Percentiles rank a stretch among this genome's conserved stretches.
These are phyloP conservation scores for Aradophagus sp. DNA, from an alignment of 1,140 invertebrate species.

Conservation along the genomic window DNA sequence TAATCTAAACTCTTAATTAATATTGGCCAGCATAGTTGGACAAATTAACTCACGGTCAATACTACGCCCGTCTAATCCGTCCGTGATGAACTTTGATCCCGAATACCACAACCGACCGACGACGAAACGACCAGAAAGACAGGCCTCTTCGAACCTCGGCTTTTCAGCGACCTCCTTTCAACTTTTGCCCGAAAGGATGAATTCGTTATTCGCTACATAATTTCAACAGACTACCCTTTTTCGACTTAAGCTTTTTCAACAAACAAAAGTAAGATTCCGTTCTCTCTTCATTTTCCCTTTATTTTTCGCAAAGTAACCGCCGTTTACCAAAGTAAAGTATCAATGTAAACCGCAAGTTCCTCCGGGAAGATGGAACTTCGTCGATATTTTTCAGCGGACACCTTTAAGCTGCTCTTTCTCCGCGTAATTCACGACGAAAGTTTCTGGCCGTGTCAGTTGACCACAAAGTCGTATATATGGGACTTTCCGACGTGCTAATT, in stretches of 20 bases:
- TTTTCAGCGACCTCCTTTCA: too few species aligned
- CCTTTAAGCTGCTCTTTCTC: conserved; percentile 28
- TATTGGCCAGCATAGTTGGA: too few species aligned
- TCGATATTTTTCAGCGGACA: conserved; percentile 37
- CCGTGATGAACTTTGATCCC: too few species aligned
- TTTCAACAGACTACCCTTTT: too few species aligned
- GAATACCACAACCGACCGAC: too few species aligned
- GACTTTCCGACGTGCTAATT: conserved; percentile 41
- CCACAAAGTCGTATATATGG: conserved; percentile 36
- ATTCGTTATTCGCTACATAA: too few species aligned
- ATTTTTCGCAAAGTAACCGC: neutral
- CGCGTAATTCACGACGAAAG: conserved; percentile 41
- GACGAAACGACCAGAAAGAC: too few species aligned
- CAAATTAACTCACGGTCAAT: too few species aligned
- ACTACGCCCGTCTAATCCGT: too few species aligned
- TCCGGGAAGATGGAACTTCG: conserved; percentile 42
- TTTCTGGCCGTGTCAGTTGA: conserved; percentile 48
- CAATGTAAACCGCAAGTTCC: conserved; percentile 22
- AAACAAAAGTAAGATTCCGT: neutral
- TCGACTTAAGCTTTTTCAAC: neutral
- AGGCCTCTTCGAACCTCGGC: too few species aligned
- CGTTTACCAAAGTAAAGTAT: conserved; percentile 9
- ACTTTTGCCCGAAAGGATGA: neutral
- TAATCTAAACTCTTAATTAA: too few species aligned
- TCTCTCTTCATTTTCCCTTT: neutral